Percentiles rank a stretch among this genome's conserved stretches.
Evolutionary conservation across 1,140 invertebrate genomes (phyloP).

Genomic region (Papilio dardanus): DNA sequence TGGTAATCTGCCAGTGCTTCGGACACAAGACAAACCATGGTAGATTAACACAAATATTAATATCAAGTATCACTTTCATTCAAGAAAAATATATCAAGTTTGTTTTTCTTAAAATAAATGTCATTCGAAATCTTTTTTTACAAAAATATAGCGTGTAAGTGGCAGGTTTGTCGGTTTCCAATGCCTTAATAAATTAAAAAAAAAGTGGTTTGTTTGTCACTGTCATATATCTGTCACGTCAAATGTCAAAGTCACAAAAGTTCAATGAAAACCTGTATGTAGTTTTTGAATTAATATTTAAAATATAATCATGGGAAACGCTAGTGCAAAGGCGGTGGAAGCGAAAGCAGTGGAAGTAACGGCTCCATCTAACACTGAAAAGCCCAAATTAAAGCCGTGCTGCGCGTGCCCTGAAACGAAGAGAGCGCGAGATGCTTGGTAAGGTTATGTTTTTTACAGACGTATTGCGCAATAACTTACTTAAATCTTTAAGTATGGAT

Average conservation of each 20-base stretch:
- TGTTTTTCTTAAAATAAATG: too few relatives aligned
- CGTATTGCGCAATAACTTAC: constrained; percentile 53
- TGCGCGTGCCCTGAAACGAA: constrained; percentile 99
- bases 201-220: too few relatives aligned
- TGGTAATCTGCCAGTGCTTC: too few relatives aligned
- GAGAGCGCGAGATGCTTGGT: constrained; percentile 95
- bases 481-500: not conserved
- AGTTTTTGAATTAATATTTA: constrained; percentile 46
- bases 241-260: constrained; percentile 40
- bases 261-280: constrained; percentile 32
- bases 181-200: too few relatives aligned
- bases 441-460: constrained; percentile 70
- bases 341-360: constrained; percentile 57
- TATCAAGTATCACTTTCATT: too few relatives aligned
- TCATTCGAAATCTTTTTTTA: not conserved
- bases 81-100: too few relatives aligned
- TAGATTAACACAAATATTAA: too few relatives aligned
- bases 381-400: constrained; percentile 94
- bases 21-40: too few relatives aligned
- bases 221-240: constrained; percentile 18
- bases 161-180: too few relatives aligned
- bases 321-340: constrained; percentile 74
- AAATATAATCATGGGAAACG: constrained; percentile 64
- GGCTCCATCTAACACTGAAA: constrained; percentile 68
- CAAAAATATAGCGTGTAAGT: not conserved